Conservation (phyloP, 2,113 vertebrate species). For the Eurypyga helias region DNA sequence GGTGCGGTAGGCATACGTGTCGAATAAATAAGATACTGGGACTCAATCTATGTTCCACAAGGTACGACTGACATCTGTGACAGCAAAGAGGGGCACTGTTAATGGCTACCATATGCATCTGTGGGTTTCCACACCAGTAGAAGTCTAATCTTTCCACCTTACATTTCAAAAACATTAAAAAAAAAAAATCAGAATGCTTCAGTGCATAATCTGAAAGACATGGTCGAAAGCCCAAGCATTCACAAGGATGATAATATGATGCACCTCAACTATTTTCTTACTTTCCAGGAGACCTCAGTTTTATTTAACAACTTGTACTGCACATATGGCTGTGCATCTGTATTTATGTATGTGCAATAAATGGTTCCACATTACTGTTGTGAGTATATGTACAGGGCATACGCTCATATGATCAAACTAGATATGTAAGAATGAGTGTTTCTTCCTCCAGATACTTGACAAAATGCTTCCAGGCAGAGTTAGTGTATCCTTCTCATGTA, state of each 20-base stretch:
- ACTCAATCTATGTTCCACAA: not conserved
- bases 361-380: not conserved
- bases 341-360: not conserved
- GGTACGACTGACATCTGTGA: not conserved
- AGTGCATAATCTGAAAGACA: not conserved
- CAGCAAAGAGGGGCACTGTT: not conserved
- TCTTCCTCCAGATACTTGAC: not conserved
- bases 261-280: not conserved
- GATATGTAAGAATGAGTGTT: not conserved
- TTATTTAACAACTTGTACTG: not conserved
- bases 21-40: not conserved
- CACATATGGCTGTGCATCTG: not conserved
- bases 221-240: not conserved
- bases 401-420: not conserved
- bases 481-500: not conserved
- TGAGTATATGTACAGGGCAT: not conserved
- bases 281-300: not conserved
- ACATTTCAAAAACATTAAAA: not conserved
- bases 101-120: not conserved
- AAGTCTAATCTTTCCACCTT: not conserved
- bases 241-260: not conserved
- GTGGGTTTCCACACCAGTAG: not conserved
- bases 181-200: not conserved
- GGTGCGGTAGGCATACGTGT: not conserved
- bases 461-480: not conserved